Evolutionary conservation across 2,888 invertebrate species (phyloP).

Genomic region (Ephialtes manifestator): DNA sequence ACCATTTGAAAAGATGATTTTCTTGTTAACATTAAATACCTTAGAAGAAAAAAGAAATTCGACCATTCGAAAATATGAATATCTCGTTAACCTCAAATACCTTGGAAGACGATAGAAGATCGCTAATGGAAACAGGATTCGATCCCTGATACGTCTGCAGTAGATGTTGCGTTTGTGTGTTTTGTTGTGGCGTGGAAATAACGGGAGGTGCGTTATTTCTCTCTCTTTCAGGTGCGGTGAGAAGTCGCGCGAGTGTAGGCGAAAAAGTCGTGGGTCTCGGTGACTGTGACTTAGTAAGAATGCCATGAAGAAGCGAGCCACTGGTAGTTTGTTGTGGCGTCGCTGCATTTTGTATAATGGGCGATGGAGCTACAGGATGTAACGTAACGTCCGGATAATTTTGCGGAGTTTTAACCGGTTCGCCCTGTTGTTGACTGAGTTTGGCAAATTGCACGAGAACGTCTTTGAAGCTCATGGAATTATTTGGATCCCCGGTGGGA

Average conservation of each 20-base stretch:
- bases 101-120: conserved; percentile 87
- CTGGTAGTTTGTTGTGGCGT: conserved; percentile 85
- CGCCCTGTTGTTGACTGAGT: conserved; percentile 86
- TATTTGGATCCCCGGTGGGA: conserved; percentile 81
- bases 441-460: conserved; percentile 92
- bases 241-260: conserved; percentile 92
- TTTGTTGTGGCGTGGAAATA: conserved; percentile 78
- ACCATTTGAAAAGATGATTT: too few relatives aligned
- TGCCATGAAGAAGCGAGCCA: conserved; percentile 91
- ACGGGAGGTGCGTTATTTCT: conserved; percentile 79
- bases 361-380: conserved; percentile 89
- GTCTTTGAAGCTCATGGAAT: conserved; percentile 90
- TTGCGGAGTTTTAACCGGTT: conserved; percentile 87
- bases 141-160: conserved; percentile 83
- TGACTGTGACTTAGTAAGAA: conserved; percentile 89
- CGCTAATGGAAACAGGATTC: conserved; percentile 86
- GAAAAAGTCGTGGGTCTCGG: conserved; percentile 90
- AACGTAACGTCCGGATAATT: conserved; percentile 93
- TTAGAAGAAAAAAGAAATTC: too few relatives aligned
- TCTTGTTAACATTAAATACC: too few relatives aligned
- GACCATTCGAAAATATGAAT: conserved; percentile 58
- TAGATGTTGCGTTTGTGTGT: conserved; percentile 80
- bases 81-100: conserved; percentile 74
- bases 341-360: conserved; percentile 81
- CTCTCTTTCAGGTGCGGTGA: conserved; percentile 89